phyloP scores from a whole-genome alignment of 2,797 vertebrate species.

The Sphenopsis melanotis region DNA sequence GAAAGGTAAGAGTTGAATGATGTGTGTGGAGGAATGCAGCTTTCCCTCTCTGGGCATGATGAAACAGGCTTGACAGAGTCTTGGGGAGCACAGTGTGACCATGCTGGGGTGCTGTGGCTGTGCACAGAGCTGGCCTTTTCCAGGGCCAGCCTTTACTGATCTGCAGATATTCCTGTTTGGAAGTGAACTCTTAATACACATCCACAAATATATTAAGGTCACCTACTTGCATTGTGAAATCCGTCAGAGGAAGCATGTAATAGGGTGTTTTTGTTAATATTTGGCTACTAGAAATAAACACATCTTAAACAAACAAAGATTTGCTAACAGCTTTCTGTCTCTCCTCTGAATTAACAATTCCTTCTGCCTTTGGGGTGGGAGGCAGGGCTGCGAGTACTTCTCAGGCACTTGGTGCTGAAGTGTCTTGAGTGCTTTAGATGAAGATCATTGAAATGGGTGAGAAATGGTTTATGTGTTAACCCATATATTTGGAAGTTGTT shows the following conservation, averaged over 20 bases:
- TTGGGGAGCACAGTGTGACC: not conserved
- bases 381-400: not conserved
- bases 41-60: not conserved
- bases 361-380: not conserved
- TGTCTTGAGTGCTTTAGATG: not conserved
- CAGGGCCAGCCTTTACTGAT: conserved; percentile 24
- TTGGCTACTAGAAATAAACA: conserved; percentile 57
- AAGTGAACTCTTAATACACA: conserved; percentile 1
- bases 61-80: not conserved
- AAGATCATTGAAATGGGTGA: not conserved
- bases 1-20: not conserved
- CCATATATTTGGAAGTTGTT: not conserved
- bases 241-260: conserved; percentile 19
- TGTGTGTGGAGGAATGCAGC: not conserved
- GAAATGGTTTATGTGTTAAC: not conserved
- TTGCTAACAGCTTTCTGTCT: conserved; percentile 47
- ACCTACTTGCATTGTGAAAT: conserved; percentile 13
- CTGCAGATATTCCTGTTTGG: not conserved
- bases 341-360: conserved; percentile 46
- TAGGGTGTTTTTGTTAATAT: conserved; percentile 55
- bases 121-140: conserved; percentile 39
- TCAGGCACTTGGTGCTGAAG: not conserved
- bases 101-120: not conserved
- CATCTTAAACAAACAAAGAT: conserved; percentile 48
- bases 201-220: conserved; percentile 50